phyloP scores from a whole-genome alignment of 1,140 invertebrate species.

The Whitmania pigra region DNA sequence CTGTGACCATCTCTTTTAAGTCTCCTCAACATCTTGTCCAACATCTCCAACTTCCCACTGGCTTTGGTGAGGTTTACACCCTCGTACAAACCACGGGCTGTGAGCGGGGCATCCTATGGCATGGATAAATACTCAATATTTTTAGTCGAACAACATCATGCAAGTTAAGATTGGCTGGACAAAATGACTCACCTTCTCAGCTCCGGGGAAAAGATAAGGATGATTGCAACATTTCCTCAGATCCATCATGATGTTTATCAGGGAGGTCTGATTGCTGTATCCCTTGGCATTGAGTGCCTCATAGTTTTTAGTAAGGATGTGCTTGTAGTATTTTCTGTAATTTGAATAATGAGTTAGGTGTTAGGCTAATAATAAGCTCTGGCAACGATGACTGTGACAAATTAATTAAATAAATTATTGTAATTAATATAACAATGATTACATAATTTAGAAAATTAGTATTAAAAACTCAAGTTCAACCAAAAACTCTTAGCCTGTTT shows the following conservation, averaged over 20 bases:
- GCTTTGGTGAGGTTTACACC: constrained; percentile 73
- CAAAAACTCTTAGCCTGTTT: too few species aligned
- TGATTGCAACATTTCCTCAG: constrained; percentile 99
- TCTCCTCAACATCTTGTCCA: constrained; percentile 81
- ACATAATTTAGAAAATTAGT: too few species aligned
- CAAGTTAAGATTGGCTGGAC: neutral
- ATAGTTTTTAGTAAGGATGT: constrained; percentile 87
- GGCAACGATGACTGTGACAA: too few species aligned
- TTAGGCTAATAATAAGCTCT: too few species aligned
- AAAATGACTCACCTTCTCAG: constrained; percentile 36
- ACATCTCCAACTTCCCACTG: constrained; percentile 79
- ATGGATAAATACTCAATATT: neutral
- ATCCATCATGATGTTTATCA: constrained; percentile 99
- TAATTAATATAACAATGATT: too few species aligned
- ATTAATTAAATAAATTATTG: too few species aligned
- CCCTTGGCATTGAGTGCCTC: constrained; percentile 87
- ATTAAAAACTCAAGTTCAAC: too few species aligned
- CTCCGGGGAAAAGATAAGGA: constrained; percentile 93
- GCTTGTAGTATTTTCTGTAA: constrained; percentile 81
- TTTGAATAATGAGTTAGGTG: neutral
- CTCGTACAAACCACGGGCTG: constrained; percentile 78
- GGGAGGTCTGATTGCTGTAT: constrained; percentile 60
- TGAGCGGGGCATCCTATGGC: constrained; percentile 48
- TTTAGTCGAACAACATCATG: neutral
- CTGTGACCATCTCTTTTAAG: constrained; percentile 78